phyloP scores from a whole-genome alignment of 2,888 invertebrate species.

The Platycheirus rosarum region DNA sequence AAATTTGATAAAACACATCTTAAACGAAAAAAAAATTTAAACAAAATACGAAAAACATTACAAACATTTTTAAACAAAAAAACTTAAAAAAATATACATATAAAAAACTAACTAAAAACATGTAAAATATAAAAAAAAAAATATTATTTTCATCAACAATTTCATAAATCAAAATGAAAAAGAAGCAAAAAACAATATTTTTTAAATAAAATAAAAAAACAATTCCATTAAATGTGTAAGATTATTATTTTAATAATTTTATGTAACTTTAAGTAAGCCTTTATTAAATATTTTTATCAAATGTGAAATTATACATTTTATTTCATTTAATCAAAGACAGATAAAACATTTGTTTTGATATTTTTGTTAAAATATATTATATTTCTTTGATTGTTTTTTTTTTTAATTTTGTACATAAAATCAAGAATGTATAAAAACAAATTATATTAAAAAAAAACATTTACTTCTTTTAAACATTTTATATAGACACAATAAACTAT shows the following conservation, averaged over 20 bases:
- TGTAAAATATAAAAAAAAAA: slow-evolving; percentile 48
- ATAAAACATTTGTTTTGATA: background rate
- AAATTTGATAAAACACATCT: slow-evolving; percentile 43
- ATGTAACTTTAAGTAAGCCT: slow-evolving; percentile 63
- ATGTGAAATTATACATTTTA: slow-evolving; percentile 41
- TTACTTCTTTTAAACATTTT: slow-evolving; percentile 63
- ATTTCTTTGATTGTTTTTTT: slow-evolving; percentile 28
- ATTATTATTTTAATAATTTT: slow-evolving; percentile 26
- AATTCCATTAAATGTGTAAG: slow-evolving; percentile 72
- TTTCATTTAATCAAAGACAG: slow-evolving; percentile 38
- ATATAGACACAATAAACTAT: slow-evolving; percentile 20
- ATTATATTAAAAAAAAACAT: too few species aligned
- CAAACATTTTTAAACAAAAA: slow-evolving; percentile 48
- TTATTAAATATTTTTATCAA: slow-evolving; percentile 51
- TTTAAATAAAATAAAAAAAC: slow-evolving; percentile 50
- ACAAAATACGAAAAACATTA: slow-evolving; percentile 41
- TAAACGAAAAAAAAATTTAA: slow-evolving; percentile 64
- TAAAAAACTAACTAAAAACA: slow-evolving; percentile 76
- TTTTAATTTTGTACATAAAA: slow-evolving; percentile 57
- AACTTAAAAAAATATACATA: slow-evolving; percentile 68
- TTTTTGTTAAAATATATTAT: slow-evolving; percentile 25
- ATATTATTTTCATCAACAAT: slow-evolving; percentile 75
- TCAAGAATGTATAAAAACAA: slow-evolving; percentile 34
- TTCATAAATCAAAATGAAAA: slow-evolving; percentile 55
- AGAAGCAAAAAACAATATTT: slow-evolving; percentile 37